Conservation (phyloP, 64 coral and sea anemone genomes). For the Pachyseris speciosa region DNA sequence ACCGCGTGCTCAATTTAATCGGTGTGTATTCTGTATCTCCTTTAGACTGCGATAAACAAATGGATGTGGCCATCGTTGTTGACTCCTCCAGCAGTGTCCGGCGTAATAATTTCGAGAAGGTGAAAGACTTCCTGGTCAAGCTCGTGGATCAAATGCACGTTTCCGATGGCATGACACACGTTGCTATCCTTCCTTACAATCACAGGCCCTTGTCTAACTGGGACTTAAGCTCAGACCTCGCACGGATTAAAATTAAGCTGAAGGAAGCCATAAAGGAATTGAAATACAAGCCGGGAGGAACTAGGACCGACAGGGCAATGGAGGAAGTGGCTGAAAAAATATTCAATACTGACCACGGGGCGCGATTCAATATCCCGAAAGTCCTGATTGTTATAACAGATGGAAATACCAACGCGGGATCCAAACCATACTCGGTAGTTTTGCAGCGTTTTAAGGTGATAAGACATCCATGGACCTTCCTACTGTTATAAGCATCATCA, state of each 20-base stretch:
- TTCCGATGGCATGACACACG: not conserved
- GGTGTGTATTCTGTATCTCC: too few species aligned
- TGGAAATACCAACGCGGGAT: slow-evolving; percentile 23
- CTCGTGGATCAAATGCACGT: not conserved
- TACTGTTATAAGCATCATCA: too few species aligned
- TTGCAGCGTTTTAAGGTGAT: slow-evolving; percentile 12
- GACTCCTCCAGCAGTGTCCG: slow-evolving; percentile 54
- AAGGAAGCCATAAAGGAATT: not conserved
- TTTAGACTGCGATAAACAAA: not conserved
- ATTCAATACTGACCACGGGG: not conserved
- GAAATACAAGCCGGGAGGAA: slow-evolving; percentile 27
- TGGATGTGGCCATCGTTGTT: slow-evolving; percentile 60
- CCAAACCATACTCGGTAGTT: not conserved
- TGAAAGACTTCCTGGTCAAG: not conserved
- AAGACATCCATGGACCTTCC: too few species aligned
- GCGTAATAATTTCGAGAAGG: not conserved
- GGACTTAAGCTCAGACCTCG: not conserved
- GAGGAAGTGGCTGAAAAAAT: not conserved
- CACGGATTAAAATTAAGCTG: not conserved
- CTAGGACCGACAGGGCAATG: slow-evolving; percentile 41
- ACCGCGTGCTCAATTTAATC: too few species aligned
- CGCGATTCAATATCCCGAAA: not conserved
- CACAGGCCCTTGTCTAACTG: slow-evolving; percentile 17
- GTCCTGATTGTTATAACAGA: slow-evolving; percentile 44
- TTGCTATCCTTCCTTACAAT: slow-evolving; percentile 38